A percentile compares a stretch with the other conserved stretches of the same genome.
Conservation (phyloP, 2,113 vertebrate genomes). For the Percopsis transmontana region DNA sequence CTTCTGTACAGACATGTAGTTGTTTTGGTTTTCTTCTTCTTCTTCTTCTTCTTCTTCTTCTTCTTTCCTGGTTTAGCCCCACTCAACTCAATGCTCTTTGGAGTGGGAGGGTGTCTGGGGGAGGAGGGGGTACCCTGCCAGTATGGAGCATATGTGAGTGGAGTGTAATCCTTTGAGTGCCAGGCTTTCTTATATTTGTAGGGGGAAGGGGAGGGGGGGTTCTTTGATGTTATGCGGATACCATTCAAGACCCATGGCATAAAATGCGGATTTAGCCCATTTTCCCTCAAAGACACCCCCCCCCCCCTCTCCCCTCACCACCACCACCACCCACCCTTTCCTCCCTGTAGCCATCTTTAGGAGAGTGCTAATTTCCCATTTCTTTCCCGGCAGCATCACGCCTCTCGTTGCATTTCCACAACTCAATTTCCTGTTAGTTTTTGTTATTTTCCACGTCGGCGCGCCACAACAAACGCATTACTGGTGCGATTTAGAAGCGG, state of each 20-base stretch:
- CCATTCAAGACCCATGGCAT: conserved; percentile 58
- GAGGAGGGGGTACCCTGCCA: conserved; percentile 33
- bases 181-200: conserved; percentile 63
- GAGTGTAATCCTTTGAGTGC: conserved; percentile 69
- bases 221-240: conserved; percentile 73
- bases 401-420: conserved; percentile 7
- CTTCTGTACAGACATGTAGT: too few species aligned
- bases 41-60: too few species aligned
- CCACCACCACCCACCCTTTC: not conserved
- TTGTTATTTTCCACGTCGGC: conserved; percentile 1
- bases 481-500: conserved; percentile 39
- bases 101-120: conserved; percentile 17
- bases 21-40: too few species aligned
- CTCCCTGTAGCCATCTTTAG: not conserved
- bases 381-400: conserved; percentile 32
- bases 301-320: conserved; percentile 11
- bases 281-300: conserved; percentile 46
- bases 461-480: conserved; percentile 31
- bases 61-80: too few species aligned
- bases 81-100: too few species aligned
- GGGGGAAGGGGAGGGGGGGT: conserved; percentile 9
- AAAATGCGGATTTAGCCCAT: conserved; percentile 62
- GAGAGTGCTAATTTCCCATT: conserved; percentile 36
- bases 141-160: conserved; percentile 40
- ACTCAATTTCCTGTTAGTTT: conserved; percentile 16